phyloP scores from a whole-genome alignment of 1,140 invertebrate genomes.

The Trissolcus basalis region DNA sequence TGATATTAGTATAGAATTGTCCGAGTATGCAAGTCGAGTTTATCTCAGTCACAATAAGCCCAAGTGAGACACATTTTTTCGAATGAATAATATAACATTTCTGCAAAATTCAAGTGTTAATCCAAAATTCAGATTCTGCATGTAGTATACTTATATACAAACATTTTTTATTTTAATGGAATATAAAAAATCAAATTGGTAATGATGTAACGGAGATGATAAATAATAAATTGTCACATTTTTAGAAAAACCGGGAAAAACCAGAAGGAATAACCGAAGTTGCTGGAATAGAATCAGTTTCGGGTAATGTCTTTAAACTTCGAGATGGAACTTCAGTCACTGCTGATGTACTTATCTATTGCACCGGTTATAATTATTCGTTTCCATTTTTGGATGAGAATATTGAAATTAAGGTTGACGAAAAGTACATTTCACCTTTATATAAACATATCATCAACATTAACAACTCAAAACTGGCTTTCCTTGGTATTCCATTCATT shows the following conservation, averaged over 20 bases:
- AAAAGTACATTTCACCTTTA: constrained; percentile 81
- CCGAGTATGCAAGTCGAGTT: constrained; percentile 73
- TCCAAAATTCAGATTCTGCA: too few species aligned
- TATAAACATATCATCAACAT: constrained; percentile 85
- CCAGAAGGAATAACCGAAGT: constrained; percentile 63
- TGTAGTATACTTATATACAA: too few species aligned
- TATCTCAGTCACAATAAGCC: constrained; percentile 70
- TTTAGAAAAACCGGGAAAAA: constrained; percentile 55
- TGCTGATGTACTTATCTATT: constrained; percentile 62
- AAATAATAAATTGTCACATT: too few species aligned
- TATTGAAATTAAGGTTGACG: constrained; percentile 77
- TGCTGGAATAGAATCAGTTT: constrained; percentile 58
- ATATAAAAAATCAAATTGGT: too few species aligned
- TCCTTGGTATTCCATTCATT: constrained; percentile 81
- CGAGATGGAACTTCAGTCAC: constrained; percentile 51
- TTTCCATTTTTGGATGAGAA: constrained; percentile 81
- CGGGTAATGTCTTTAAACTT: constrained; percentile 52
- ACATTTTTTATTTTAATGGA: too few species aligned
- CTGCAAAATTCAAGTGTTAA: too few species aligned
- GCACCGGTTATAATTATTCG: constrained; percentile 79
- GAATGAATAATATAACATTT: too few species aligned
- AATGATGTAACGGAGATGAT: too few species aligned
- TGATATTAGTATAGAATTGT: constrained; percentile 81
- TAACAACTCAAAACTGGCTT: constrained; percentile 80
- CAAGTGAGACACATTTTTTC: constrained; percentile 56